Conservation (phyloP, 2,888 invertebrate genomes). For the Lepetodrilus schrolli region DNA sequence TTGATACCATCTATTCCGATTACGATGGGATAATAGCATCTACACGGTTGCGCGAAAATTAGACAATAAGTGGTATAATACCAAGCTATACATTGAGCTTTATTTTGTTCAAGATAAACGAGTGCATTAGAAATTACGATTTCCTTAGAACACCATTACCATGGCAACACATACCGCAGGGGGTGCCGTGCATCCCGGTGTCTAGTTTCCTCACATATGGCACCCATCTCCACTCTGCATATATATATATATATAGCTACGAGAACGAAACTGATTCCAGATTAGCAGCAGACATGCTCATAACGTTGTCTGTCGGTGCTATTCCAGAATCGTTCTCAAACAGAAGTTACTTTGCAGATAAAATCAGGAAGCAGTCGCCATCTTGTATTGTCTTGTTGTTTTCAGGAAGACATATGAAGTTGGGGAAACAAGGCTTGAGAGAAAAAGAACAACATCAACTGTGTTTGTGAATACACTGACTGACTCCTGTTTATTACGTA, state of each 20-base stretch:
- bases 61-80: too few relatives aligned
- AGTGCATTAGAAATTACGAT: too few relatives aligned
- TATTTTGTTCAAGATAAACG: too few relatives aligned
- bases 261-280: slow-evolving; percentile 1
- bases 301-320: neutral
- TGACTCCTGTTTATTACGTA: too few relatives aligned
- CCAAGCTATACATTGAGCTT: too few relatives aligned
- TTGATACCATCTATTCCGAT: too few relatives aligned
- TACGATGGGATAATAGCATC: too few relatives aligned
- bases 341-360: neutral
- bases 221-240: neutral
- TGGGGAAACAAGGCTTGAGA: neutral
- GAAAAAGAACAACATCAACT: neutral
- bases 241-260: too few relatives aligned
- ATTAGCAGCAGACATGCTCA: neutral
- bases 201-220: slow-evolving; percentile 12
- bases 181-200: neutral
- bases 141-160: neutral
- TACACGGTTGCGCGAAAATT: too few relatives aligned
- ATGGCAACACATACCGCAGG: slow-evolving; percentile 2
- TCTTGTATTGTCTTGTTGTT: neutral
- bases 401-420: neutral
- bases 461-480: neutral
- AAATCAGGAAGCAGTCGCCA: neutral
- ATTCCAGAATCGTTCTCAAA: neutral